Conservation (phyloP, 2,888 invertebrate genomes). For the Tetragnatha montana region DNA sequence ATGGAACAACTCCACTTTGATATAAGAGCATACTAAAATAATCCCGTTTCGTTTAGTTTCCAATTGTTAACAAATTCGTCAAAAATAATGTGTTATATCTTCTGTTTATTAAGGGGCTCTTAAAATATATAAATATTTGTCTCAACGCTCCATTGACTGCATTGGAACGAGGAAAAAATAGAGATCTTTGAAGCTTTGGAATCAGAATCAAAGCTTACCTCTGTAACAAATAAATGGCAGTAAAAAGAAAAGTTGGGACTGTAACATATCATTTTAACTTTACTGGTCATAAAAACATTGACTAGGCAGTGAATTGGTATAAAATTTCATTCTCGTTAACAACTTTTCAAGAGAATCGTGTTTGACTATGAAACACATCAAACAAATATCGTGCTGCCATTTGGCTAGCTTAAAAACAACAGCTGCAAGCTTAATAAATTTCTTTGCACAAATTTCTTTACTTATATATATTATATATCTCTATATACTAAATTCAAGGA, state of each 20-base stretch:
- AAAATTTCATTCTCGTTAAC: slow-evolving; percentile 52
- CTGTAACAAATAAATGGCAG: slow-evolving; percentile 65
- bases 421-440: slow-evolving; percentile 62
- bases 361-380: slow-evolving; percentile 6
- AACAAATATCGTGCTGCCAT: slow-evolving; percentile 51
- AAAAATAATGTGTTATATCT: slow-evolving; percentile 26
- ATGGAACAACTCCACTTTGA: slow-evolving; percentile 22
- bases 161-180: slow-evolving; percentile 36
- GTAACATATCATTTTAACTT: slow-evolving; percentile 59
- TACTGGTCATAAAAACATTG: slow-evolving; percentile 68
- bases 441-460: slow-evolving; percentile 44
- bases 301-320: slow-evolving; percentile 71
- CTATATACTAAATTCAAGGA: slow-evolving; percentile 70
- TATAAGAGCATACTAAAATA: neutral
- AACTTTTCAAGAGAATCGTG: neutral
- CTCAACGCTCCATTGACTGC: slow-evolving; percentile 1
- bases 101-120: neutral
- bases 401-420: slow-evolving; percentile 47
- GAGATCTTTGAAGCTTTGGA: slow-evolving; percentile 18
- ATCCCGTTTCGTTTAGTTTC: neutral
- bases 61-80: neutral
- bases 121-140: slow-evolving; percentile 44
- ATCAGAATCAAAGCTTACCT: slow-evolving; percentile 11
- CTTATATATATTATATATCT: slow-evolving; percentile 66
- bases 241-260: slow-evolving; percentile 51